Base-by-base conservation (phyloP, 2,113 vertebrate species). In the Lepisosteus osseus region DNA sequence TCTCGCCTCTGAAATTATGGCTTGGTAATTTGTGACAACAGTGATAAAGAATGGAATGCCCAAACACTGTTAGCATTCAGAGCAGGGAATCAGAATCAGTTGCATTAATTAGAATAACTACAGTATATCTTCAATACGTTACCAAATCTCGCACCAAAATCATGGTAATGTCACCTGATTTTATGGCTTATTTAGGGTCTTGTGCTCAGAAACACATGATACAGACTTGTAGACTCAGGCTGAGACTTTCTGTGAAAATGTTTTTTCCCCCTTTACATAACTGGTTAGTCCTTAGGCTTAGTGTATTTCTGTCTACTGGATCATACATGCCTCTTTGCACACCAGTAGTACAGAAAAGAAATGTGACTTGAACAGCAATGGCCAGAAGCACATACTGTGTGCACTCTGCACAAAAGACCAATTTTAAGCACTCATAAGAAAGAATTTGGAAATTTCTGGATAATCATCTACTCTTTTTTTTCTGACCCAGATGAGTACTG, bases 271-370 rank as follows among this genome's bases (percentile, higher is more conserved):
- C 5, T 66, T 66, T 65, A 54, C 43, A 65, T 57, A 54, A 78
- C 72, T 79, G 74, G 74, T 81, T 69, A 71, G 45, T 68, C 66
- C 67, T 77, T 69, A 76, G 68, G 72, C 73, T 82, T 59, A 61
- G 64, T 76, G 65, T 65, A 77, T 74, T 84, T 43, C 71, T 79
- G 79, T 83, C 81, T 77, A 73, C 76, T 81, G 76, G 72, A 76
- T 55, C 51, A 74, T 77, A 72, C 45, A 41, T 77, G 74, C 68
- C 73, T 69, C 68, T 79, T 63, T 82, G 74, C 69, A 54, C 67
- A 78, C 15, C 44, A 76, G 70, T 70, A 64, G 47, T 67, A 54
- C 73, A 65, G 5, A 54, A 51, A 47, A 79, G 55, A 64, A 72
- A 62, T 73, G 65, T 74, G 55, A 74, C 73, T 79, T 69, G 64